Base-by-base conservation (phyloP, 2,113 vertebrate species). In the Prolemur simus region DNA sequence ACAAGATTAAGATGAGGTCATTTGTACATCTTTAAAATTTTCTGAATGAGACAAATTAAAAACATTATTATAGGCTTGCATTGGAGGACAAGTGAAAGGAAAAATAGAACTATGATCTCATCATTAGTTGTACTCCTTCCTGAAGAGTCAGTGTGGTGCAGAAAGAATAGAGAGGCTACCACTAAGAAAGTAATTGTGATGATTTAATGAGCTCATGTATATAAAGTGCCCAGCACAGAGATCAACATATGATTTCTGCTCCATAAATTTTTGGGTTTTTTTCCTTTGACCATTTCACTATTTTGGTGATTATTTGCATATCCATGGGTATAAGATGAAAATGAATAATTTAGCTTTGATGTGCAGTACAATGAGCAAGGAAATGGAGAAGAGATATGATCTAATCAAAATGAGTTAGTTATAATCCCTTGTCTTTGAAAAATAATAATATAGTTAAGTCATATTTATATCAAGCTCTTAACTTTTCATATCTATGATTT, bases 341-440 rank as follows among this genome's bases (percentile, higher is more conserved):
- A 91, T 93, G 37, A 91, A 95, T 92, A 90, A 93, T 93, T 89
- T 95, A 95, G 13, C 42, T 71, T 78, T 52, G 34, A 49, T 92
- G 7, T 74, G 29, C 25, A 64, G 34, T 83, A 56, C 42, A 86
- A 86, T 74, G 60, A 86, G 15, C 54, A 58, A 92, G 63, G 42
- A 96, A 56, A 95, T 85, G n/a, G 92, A 95, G 39, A 96, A 82
- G 54, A 86, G 63, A 93, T 93, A 91, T 8, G 37, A 93, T 52
- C 77, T 96, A 96, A 93, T 96, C 63, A 86, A 97, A 96, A 76
- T 80, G 77, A 84, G 76, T 83, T 76, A 89, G 68, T 52, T 27
- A 89, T 94, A 96, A 97, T 95, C 69, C 56, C 29, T 94, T 89
- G 49, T 77, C 78, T 96, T 96, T 91, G 91, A 84, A 96, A 95